Evolutionary conservation across 2,113 vertebrate genomes (phyloP), one percentile per base, ranked within the genome.

Genomic region (Hippocampus barbouri): DNA sequence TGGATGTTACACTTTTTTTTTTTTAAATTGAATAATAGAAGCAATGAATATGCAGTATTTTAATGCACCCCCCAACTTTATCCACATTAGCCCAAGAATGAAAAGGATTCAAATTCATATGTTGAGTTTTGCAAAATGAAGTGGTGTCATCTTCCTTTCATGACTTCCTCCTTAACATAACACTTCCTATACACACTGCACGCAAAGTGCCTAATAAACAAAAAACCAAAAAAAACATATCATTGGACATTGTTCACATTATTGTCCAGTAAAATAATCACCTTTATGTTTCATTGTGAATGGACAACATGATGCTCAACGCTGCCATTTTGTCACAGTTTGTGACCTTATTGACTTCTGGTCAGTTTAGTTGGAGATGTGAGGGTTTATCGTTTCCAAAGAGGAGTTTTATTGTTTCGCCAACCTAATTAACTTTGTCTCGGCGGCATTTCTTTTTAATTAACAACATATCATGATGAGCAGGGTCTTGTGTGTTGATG

Each of bases 361-460:
- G 88, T 84, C 87, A 88, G 73, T 78, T 69, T 10, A 20, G 68
- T 70, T 56, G 23, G 66, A 74, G 77, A 76, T 76, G 68, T 81
- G 65, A 76, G 72, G 72, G 10, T 23, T 56, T 56, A 12, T 23
- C 3, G 75, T 84, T 70, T 84, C 72, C 73, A 78, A 41, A 54
- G 81, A 56, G 21, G 79, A 83, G 84, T 81, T 72, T 75, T 85
- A 67, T 60, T 15, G 57, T 78, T 69, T 76, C 82, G 69, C 68
- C 80, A 76, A 89, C 74, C 86, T 85, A 85, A 91, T 90, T 91
- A 88, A 85, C 75, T 83, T 83, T 74, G 73, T 72, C 78, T 83
- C 78, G n/a, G 75, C 87, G 85, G 85, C 87, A 87, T 91, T 90
- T 87, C 88, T 89, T 89, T 70, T 82, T 86, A 87, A 89, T 90